Base-by-base conservation (phyloP, 2,113 vertebrate species). In the Nesoenas mayeri region DNA sequence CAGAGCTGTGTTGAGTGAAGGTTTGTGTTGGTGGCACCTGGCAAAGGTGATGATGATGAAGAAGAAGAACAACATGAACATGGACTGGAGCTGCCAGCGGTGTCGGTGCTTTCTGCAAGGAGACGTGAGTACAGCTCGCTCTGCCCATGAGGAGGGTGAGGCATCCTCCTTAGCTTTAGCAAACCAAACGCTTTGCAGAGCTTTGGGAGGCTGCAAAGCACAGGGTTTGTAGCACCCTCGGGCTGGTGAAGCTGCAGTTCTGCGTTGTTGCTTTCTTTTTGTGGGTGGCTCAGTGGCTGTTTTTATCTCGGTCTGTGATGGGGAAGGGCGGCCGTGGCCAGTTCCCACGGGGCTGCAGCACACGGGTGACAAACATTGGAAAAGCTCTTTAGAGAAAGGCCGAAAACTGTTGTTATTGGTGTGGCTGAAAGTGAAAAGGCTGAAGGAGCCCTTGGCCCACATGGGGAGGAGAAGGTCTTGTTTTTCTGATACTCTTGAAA, bases 361-460 rank as follows among this genome's bases (percentile, higher is more conserved):
- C 67, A 58, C 2, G 47, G 42, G 5, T 19, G 64, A 79, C 70
- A 56, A 34, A 54, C 54, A 44, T 0, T 72, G 77, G 92, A 78
- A 72, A 79, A 54, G 18, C 14, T 73, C 51, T 47, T 67, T 18
- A 5, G 51, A 80, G 83, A 81, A 89, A 93, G 48, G 53, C 83
- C 92, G 40, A 58, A 64, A 58, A 10, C 12, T 15, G 1, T 8
- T 38, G 57, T 21, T 10, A 5, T 34, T 10, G 2, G 51, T 0
- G 61, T 69, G 93, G 93, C 54, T 94, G 95, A 85, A 96, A 96
- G 91, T 58, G 89, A 94, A 89, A 96, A 85, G 91, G 70, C 66
- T 75, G 69, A 72, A 75, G 78, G 32, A 83, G 78, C 81, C 85
- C 89, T 93, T 89, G 94, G 65, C 50, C 84, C 57, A 16, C 18